A percentile compares a stretch with the other conserved stretches of the same genome.
These are phyloP conservation scores for Patella ulyssiponensis DNA, from an alignment of 2,888 invertebrate species.

Conservation along the genomic window DNA sequence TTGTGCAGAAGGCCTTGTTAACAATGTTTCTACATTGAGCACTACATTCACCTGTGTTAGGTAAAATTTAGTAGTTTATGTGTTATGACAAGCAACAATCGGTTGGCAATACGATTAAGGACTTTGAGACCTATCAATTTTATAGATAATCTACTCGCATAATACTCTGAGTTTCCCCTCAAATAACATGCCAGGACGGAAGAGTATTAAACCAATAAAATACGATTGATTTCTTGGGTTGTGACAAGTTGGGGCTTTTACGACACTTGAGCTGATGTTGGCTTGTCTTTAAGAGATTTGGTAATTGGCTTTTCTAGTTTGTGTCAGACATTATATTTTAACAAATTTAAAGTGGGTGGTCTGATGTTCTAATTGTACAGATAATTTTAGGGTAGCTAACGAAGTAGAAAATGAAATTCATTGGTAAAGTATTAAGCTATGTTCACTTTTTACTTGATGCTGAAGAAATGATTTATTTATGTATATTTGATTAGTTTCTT, in stretches of 20 bases:
- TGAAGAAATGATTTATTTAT: conserved; percentile 12
- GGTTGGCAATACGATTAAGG: background rate
- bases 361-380: background rate
- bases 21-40: conserved; percentile 3
- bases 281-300: conserved; percentile 9
- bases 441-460: background rate
- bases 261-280: background rate
- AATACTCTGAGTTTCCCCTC: background rate
- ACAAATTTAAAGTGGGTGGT: background rate
- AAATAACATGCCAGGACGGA: background rate
- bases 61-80: background rate
- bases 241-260: background rate
- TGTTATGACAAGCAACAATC: conserved; percentile 1
- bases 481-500: conserved; percentile 7
- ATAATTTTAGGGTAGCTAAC: background rate
- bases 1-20: background rate
- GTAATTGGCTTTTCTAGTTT: conserved; percentile 9
- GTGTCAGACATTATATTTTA: background rate
- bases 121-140: too few relatives aligned
- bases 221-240: background rate
- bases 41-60: background rate
- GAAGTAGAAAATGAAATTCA: background rate
- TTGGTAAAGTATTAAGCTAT: too few relatives aligned
- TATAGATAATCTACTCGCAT: background rate
- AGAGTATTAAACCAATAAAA: background rate